phyloP scores from a whole-genome alignment of 2,888 invertebrate genomes.

The Patella ulyssiponensis region DNA sequence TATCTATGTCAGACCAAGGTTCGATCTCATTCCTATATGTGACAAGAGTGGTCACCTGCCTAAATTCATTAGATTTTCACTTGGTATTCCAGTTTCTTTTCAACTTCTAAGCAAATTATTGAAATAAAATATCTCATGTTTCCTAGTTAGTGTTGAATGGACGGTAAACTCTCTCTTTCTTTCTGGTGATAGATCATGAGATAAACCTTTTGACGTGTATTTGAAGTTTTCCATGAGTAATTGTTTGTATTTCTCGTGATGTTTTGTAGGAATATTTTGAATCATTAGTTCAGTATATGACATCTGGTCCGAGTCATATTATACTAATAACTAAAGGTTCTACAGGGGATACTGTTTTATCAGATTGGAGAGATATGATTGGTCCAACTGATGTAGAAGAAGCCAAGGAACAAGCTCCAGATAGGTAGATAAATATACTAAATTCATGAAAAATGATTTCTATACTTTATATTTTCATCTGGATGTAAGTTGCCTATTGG shows the following conservation, averaged over 20 bases:
- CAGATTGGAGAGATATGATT: conserved; percentile 69
- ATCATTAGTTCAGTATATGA: conserved; percentile 68
- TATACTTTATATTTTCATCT: background rate
- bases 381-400: conserved; percentile 70
- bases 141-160: too few relatives aligned
- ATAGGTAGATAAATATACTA: conserved; percentile 54
- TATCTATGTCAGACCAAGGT: too few relatives aligned
- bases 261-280: conserved; percentile 66
- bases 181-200: too few relatives aligned
- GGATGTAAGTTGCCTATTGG: background rate
- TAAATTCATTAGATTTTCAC: too few relatives aligned
- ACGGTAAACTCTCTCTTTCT: too few relatives aligned
- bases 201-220: too few relatives aligned
- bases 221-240: background rate
- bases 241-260: background rate
- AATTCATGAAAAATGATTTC: too few relatives aligned
- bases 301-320: conserved; percentile 67
- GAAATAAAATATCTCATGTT: too few relatives aligned
- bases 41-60: too few relatives aligned
- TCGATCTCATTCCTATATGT: too few relatives aligned
- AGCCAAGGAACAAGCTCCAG: conserved; percentile 67
- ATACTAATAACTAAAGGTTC: conserved; percentile 69
- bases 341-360: conserved; percentile 66
- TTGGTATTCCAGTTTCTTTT: too few relatives aligned
- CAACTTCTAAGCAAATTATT: too few relatives aligned